phyloP scores from a whole-genome alignment of 2,797 vertebrate species.

The Pseudochirops corinnae region DNA sequence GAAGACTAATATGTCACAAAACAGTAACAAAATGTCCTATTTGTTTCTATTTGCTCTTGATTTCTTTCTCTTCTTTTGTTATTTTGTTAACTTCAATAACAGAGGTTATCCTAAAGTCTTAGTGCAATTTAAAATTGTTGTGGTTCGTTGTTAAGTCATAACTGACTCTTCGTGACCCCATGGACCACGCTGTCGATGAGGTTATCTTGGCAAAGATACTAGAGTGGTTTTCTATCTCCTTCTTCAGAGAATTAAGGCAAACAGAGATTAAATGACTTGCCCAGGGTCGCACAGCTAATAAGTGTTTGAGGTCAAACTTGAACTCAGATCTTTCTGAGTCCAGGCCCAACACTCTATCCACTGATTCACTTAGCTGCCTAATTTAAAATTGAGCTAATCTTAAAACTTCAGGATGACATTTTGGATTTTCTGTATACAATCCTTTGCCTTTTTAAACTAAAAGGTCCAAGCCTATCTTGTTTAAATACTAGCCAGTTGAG shows the following conservation, averaged over 20 bases:
- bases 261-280: background rate
- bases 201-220: background rate
- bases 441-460: background rate
- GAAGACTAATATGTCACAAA: background rate
- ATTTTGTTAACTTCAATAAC: background rate
- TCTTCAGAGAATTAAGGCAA: background rate
- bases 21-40: background rate
- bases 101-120: background rate
- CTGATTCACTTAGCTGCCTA: background rate
- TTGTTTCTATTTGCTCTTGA: background rate
- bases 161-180: background rate
- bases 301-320: background rate
- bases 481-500: background rate
- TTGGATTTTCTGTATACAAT: background rate
- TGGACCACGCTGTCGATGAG: background rate
- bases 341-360: background rate
- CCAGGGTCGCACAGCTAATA: background rate
- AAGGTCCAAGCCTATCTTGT: conserved; percentile 10
- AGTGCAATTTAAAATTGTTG: background rate
- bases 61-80: background rate
- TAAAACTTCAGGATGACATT: background rate
- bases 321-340: background rate
- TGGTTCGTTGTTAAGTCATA: background rate
- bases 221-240: background rate
- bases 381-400: background rate